phyloP scores from a whole-genome alignment of 2,888 invertebrate genomes.

The Drosophila quinaria region DNA sequence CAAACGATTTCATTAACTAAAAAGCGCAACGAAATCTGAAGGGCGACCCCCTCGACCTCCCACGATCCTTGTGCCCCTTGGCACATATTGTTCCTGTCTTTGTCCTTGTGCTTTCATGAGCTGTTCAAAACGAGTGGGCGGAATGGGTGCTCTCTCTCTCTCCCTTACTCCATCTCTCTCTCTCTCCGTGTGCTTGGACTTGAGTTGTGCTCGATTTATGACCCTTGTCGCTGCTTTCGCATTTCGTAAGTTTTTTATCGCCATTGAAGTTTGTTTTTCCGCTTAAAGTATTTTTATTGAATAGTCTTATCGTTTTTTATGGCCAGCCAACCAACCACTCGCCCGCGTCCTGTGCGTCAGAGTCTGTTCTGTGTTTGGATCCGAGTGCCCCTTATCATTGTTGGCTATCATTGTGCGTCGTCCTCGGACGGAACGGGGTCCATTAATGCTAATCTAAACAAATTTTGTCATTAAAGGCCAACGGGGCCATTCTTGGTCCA shows the following conservation, averaged over 20 bases:
- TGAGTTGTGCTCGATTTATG: conserved; percentile 50
- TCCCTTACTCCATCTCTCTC: background rate
- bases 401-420: conserved; percentile 14
- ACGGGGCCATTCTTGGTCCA: conserved; percentile 30
- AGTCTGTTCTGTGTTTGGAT: background rate
- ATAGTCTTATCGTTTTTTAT: conserved; percentile 82
- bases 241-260: conserved; percentile 65
- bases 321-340: conserved; percentile 58
- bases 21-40: conserved; percentile 64
- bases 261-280: conserved; percentile 84
- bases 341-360: conserved; percentile 57
- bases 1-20: conserved; percentile 84
- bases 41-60: conserved; percentile 31
- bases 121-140: conserved; percentile 66
- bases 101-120: conserved; percentile 25
- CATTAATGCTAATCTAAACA: conserved; percentile 85
- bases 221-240: conserved; percentile 49
- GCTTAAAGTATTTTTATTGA: conserved; percentile 84
- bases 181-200: conserved; percentile 24
- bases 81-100: conserved; percentile 55
- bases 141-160: conserved; percentile 6
- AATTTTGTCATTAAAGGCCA: conserved; percentile 77
- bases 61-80: background rate
- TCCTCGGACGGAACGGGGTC: conserved; percentile 23
- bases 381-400: conserved; percentile 9